A percentile compares a stretch with the other conserved stretches of the same genome.
phyloP scores from a whole-genome alignment of 1,140 invertebrate genomes.

The Diorhabda carinulata region DNA sequence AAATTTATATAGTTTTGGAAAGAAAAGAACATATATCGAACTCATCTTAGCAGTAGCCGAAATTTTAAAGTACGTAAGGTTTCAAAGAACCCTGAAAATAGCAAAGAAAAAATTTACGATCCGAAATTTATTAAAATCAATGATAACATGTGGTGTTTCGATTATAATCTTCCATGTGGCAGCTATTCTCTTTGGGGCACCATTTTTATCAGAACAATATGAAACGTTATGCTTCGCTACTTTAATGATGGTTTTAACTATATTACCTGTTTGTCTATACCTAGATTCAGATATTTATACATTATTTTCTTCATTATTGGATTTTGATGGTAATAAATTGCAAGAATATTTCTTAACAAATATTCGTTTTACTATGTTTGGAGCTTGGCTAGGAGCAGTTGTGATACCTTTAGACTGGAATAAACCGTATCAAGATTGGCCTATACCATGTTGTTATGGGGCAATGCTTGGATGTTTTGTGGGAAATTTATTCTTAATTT shows the following conservation, averaged over 20 bases:
- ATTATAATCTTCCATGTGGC: conserved; percentile 55
- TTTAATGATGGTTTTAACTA: conserved; percentile 62
- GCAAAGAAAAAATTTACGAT: conserved; percentile 26
- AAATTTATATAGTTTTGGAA: conserved; percentile 33
- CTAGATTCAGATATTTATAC: conserved; percentile 57
- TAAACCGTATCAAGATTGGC: conserved; percentile 82
- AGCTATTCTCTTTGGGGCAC: conserved; percentile 73
- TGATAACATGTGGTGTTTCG: conserved; percentile 35
- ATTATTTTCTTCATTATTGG: conserved; percentile 52
- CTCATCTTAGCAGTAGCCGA: conserved; percentile 32
- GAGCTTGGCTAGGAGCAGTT: conserved; percentile 83
- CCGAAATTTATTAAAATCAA: conserved; percentile 47
- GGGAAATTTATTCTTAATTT: conserved; percentile 23
- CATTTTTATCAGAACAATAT: conserved; percentile 59
- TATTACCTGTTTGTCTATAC: conserved; percentile 61
- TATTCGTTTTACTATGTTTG: conserved; percentile 62
- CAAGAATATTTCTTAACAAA: conserved; percentile 56
- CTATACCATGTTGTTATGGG: conserved; percentile 69
- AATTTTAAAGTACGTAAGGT: conserved; percentile 34
- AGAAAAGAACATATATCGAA: conserved; percentile 31
- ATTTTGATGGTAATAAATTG: conserved; percentile 50
- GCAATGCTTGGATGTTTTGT: conserved; percentile 61
- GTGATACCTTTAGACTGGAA: conserved; percentile 92
- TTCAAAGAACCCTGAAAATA: conserved; percentile 11
- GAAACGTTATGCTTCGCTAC: conserved; percentile 70